Evolutionary conservation across 2,888 invertebrate species (phyloP).

Genomic region (Epinotia ramella): DNA sequence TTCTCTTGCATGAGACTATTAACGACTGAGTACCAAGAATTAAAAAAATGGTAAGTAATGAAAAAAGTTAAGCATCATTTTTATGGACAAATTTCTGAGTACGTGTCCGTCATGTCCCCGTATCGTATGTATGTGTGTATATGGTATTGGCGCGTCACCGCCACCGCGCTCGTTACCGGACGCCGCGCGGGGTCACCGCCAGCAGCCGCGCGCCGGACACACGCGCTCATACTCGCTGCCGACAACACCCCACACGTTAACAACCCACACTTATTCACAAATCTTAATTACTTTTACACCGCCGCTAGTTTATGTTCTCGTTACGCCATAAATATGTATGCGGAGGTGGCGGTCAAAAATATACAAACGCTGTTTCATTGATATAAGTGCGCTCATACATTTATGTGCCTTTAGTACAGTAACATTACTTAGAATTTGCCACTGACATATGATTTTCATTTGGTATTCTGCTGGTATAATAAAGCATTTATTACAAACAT

Average conservation of each 20-base stretch:
- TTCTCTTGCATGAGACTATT: too few relatives aligned
- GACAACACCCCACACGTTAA: slow-evolving; percentile 61
- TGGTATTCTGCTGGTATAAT: not conserved
- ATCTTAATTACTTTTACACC: not conserved
- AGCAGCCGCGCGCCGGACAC: slow-evolving; percentile 67
- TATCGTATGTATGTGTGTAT: not conserved
- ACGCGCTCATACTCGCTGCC: slow-evolving; percentile 79
- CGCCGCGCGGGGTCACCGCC: slow-evolving; percentile 72
- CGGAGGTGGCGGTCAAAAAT: not conserved
- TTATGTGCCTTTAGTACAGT: not conserved
- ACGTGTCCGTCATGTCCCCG: not conserved
- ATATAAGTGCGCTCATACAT: not conserved
- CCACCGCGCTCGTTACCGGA: slow-evolving; percentile 62
- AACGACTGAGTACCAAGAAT: too few relatives aligned
- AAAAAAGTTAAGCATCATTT: too few relatives aligned
- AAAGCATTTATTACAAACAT: not conserved
- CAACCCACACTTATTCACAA: slow-evolving; percentile 13
- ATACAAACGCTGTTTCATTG: not conserved
- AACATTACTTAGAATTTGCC: not conserved
- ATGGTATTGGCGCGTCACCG: slow-evolving; percentile 43
- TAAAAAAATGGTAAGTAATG: too few relatives aligned
- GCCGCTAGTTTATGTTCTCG: not conserved
- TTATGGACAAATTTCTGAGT: not conserved
- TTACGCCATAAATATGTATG: not conserved
- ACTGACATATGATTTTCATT: not conserved